phyloP scores from a whole-genome alignment of 1,140 invertebrate genomes.

The Tribolium castaneum region DNA sequence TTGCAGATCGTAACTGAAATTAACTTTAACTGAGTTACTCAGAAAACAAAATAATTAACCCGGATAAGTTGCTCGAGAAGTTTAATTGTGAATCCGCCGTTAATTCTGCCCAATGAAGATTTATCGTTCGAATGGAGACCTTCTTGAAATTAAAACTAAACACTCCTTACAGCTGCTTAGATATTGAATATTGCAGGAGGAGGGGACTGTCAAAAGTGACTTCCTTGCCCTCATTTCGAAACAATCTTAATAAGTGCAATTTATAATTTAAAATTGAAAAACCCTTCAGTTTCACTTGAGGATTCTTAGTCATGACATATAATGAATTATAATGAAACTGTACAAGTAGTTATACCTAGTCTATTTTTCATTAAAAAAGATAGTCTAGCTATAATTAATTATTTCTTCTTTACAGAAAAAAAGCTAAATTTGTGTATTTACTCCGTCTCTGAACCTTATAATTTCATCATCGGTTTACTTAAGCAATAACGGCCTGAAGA shows the following conservation, averaged over 20 bases:
- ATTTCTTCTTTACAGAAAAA: too few relatives aligned
- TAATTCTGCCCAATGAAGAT: conserved; percentile 6
- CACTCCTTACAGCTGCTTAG: background rate
- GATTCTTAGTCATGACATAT: too few relatives aligned
- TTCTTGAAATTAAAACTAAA: conserved; percentile 19
- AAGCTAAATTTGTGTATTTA: background rate
- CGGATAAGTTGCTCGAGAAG: conserved; percentile 28
- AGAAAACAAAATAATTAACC: conserved; percentile 34
- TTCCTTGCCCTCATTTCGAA: background rate
- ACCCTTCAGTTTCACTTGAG: too few relatives aligned
- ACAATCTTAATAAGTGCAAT: background rate
- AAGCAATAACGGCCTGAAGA: background rate
- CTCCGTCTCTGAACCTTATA: background rate
- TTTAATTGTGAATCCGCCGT: conserved; percentile 35
- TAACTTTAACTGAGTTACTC: conserved; percentile 29
- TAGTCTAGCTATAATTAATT: too few relatives aligned
- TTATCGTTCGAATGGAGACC: background rate
- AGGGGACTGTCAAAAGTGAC: background rate
- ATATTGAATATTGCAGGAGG: background rate
- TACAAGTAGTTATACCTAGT: too few relatives aligned
- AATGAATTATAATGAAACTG: too few relatives aligned
- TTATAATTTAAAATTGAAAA: too few relatives aligned
- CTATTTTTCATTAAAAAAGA: too few relatives aligned
- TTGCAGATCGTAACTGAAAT: conserved; percentile 1
- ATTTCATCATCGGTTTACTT: background rate